Conservation (phyloP, 2,888 invertebrate species). For the Escarpia spicata region DNA sequence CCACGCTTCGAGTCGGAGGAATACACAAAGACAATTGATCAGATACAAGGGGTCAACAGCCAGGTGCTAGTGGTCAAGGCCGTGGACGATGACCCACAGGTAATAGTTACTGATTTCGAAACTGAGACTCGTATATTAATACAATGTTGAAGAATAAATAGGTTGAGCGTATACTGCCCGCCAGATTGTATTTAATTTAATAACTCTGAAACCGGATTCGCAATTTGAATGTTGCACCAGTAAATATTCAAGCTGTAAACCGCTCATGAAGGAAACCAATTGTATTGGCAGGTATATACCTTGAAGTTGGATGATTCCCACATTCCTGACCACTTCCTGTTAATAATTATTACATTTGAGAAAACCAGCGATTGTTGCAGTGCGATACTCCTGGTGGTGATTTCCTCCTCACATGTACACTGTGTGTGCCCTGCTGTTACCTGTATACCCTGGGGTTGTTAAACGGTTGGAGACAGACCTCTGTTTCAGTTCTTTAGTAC, state of each 20-base stretch:
- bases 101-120: not conserved
- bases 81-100: conserved; percentile 38
- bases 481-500: not conserved
- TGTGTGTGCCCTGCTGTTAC: not conserved
- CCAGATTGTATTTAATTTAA: too few species aligned
- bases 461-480: not conserved
- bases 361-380: too few species aligned
- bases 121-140: not conserved
- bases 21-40: conserved; percentile 33
- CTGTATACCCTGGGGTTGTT: not conserved
- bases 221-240: too few species aligned
- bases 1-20: conserved; percentile 41
- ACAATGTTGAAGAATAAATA: too few species aligned
- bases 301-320: not conserved
- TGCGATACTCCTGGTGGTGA: too few species aligned
- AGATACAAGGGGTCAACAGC: conserved; percentile 32
- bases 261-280: too few species aligned
- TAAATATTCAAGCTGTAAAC: too few species aligned
- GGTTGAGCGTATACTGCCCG: too few species aligned
- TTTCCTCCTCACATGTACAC: not conserved
- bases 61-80: conserved; percentile 37
- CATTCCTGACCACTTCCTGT: not conserved
- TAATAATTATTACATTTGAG: too few species aligned
- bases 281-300: too few species aligned
- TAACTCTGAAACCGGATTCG: too few species aligned